Conservation (phyloP, 2,797 vertebrate genomes). For the Pogonophryne albipinna region DNA sequence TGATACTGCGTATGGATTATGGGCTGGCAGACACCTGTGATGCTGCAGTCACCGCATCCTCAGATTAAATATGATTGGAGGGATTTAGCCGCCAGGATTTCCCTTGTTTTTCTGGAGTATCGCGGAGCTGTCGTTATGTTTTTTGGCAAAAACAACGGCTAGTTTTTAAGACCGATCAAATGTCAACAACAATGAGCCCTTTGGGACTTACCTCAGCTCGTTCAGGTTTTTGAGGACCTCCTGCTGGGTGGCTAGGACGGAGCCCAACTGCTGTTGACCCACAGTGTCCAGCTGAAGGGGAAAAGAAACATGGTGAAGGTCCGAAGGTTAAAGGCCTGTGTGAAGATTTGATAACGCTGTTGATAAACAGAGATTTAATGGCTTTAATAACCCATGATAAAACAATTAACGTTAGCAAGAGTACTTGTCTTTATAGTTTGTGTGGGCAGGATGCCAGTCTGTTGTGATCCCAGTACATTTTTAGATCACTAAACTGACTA, state of each 20-base stretch:
- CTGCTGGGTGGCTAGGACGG: conserved; percentile 88
- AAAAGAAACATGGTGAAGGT: neutral
- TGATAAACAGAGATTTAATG: conserved; percentile 6
- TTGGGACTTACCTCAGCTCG: conserved; percentile 89
- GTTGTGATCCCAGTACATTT: neutral
- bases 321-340: neutral
- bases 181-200: conserved; percentile 13
- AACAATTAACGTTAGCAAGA: neutral
- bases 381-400: conserved; percentile 13
- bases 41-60: conserved; percentile 45
- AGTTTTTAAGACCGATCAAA: conserved; percentile 32
- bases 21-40: conserved; percentile 65
- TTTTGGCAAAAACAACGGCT: conserved; percentile 54
- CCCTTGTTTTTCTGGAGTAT: conserved; percentile 70
- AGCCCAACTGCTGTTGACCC: conserved; percentile 87
- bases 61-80: conserved; percentile 76
- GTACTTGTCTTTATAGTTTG: neutral
- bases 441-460: neutral
- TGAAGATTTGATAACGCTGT: conserved; percentile 9
- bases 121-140: conserved; percentile 30
- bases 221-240: conserved; percentile 91
- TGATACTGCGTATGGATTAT: conserved; percentile 65
- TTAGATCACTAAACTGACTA: neutral
- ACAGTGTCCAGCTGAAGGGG: conserved; percentile 72
- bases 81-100: conserved; percentile 68